phyloP scores from a whole-genome alignment of 2,113 vertebrate species.

The Sisor rabdophorus region DNA sequence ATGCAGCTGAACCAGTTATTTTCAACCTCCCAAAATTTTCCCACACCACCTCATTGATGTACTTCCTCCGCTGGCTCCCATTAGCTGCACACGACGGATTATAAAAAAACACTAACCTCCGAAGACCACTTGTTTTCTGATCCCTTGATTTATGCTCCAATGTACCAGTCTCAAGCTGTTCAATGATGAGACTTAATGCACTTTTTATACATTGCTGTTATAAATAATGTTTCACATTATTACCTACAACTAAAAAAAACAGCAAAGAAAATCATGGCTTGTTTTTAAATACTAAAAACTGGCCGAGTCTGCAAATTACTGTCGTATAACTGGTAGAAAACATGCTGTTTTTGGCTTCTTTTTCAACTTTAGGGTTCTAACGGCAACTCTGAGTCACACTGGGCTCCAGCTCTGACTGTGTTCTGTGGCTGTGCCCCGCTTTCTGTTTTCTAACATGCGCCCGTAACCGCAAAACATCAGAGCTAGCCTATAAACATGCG shows the following conservation, averaged over 20 bases:
- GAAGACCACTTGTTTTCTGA: too few species aligned
- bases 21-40: too few species aligned
- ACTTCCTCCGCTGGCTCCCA: too few species aligned
- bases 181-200: too few species aligned
- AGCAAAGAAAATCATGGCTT: background rate
- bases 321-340: too few species aligned
- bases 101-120: too few species aligned
- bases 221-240: background rate
- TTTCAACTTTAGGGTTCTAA: background rate
- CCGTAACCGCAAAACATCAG: background rate
- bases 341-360: background rate
- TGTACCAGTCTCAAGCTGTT: too few species aligned
- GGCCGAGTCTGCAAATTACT: background rate
- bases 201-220: too few species aligned
- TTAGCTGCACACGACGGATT: too few species aligned
- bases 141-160: too few species aligned
- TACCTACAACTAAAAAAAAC: background rate
- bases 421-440: background rate
- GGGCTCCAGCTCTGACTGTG: background rate
- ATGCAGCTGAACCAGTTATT: too few species aligned
- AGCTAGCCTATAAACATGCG: slow-evolving; percentile 5
- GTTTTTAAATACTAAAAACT: background rate
- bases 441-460: background rate
- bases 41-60: too few species aligned
- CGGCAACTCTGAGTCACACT: background rate